Percentiles rank a stretch among this genome's conserved stretches.
Conservation (phyloP, 2,113 vertebrate genomes). For the Falcunculus frontatus region DNA sequence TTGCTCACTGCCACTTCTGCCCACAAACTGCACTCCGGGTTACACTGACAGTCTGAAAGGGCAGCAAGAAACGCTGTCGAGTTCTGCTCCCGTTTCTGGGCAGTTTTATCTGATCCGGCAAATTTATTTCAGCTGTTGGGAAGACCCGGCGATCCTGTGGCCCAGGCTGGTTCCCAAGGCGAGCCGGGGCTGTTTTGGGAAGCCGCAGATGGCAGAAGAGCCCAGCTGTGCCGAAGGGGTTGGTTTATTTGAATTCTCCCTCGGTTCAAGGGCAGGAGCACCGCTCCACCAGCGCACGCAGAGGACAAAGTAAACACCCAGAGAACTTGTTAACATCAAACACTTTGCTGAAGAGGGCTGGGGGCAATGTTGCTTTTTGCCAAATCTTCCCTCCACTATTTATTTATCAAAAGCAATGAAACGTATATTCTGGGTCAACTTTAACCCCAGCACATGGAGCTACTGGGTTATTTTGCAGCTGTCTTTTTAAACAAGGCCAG, state of each 20-base stretch:
- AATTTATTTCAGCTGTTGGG: not conserved
- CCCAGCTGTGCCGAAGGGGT: not conserved
- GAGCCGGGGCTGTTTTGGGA: not conserved
- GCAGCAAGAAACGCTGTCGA: accelerated
- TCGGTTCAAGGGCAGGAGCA: slow-evolving; percentile 55
- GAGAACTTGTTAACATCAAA: slow-evolving; percentile 71
- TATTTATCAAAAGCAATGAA: slow-evolving; percentile 73
- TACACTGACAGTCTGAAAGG: not conserved
- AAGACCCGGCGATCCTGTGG: not conserved
- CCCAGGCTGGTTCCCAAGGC: not conserved
- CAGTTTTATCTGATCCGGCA: not conserved
- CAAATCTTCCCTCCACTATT: slow-evolving; percentile 67
- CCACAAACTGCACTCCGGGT: not conserved
- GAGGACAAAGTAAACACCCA: slow-evolving; percentile 71
- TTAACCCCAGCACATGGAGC: slow-evolving; percentile 60
- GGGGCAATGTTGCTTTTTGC: slow-evolving; percentile 45
- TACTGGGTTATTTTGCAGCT: slow-evolving; percentile 47
- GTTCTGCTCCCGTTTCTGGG: not conserved
- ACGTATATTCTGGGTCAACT: slow-evolving; percentile 60
- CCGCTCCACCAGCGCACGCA: not conserved
- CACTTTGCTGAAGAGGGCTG: slow-evolving; percentile 50
- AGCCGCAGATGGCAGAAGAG: not conserved
- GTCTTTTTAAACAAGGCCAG: slow-evolving; percentile 52
- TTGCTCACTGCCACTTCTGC: not conserved
- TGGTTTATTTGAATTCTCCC: slow-evolving; percentile 72